Percentiles rank a stretch among this genome's conserved stretches.
phyloP scores from a whole-genome alignment of 2,113 vertebrate genomes.

The Ammodytes dubius region DNA sequence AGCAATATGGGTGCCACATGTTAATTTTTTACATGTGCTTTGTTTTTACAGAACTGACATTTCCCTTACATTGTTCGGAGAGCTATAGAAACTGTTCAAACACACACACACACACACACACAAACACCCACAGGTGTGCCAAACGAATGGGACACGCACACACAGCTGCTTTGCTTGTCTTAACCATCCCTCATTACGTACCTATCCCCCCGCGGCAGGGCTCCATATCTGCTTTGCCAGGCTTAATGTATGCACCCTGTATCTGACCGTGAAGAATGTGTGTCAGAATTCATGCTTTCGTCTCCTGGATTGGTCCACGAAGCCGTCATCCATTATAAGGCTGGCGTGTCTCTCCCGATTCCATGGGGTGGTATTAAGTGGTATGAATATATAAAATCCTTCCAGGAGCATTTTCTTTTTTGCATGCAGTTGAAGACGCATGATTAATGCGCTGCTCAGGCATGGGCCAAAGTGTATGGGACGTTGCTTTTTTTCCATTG shows the following conservation, averaged over 20 bases:
- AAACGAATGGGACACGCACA: constrained; percentile 34
- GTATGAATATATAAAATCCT: constrained; percentile 74
- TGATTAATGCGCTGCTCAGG: constrained; percentile 73
- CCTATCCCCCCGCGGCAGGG: constrained; percentile 4
- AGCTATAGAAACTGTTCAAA: constrained; percentile 12
- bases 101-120: background rate
- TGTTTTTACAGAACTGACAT: constrained; percentile 10
- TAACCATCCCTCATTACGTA: constrained; percentile 47
- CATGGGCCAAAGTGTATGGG: constrained; percentile 41
- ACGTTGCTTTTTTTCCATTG: constrained; percentile 46
- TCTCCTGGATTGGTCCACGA: constrained; percentile 36
- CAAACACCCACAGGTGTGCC: background rate
- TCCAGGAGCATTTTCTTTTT: constrained; percentile 63
- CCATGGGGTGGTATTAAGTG: constrained; percentile 52
- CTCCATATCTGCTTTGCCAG: constrained; percentile 49
- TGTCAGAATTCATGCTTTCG: constrained; percentile 53
- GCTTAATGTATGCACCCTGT: constrained; percentile 54
- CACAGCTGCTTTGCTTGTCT: constrained; percentile 35
- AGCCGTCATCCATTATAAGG: constrained; percentile 67
- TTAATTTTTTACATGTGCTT: background rate
- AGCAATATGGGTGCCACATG: background rate
- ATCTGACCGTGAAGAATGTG: constrained; percentile 68
- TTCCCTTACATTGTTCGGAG: constrained; percentile 39
- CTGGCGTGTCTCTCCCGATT: constrained; percentile 35
- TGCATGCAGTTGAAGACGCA: constrained; percentile 53